Evolutionary conservation across 2,888 invertebrate genomes (phyloP).

Genomic region (Diaperis boleti): DNA sequence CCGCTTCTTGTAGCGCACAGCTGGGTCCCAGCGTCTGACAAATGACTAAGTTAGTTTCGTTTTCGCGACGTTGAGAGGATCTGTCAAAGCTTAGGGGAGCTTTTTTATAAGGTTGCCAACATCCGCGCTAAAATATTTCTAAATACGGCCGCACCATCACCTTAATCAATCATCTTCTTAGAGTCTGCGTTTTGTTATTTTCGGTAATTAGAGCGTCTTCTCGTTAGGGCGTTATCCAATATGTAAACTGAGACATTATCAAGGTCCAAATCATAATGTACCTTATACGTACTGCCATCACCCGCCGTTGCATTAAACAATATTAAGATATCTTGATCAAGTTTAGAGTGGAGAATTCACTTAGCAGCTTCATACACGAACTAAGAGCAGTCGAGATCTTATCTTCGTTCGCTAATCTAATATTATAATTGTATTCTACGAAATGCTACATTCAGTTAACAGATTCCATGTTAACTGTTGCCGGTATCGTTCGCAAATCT

Average conservation of each 20-base stretch:
- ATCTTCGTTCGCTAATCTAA: conserved; percentile 65
- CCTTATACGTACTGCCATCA: conserved; percentile 44
- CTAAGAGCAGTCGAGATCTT: conserved; percentile 59
- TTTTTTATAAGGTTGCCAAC: conserved; percentile 44
- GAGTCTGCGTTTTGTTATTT: conserved; percentile 22
- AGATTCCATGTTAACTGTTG: conserved; percentile 66
- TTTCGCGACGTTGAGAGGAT: conserved; percentile 59
- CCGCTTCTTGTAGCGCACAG: conserved; percentile 56
- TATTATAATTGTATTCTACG: conserved; percentile 68
- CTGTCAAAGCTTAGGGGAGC: conserved; percentile 56
- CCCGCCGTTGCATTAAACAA: conserved; percentile 58
- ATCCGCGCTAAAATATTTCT: conserved; percentile 38
- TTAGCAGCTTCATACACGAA: conserved; percentile 56
- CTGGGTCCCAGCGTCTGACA: conserved; percentile 62
- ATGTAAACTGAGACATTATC: conserved; percentile 53
- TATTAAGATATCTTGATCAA: conserved; percentile 63
- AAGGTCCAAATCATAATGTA: conserved; percentile 54
- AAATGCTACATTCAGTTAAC: conserved; percentile 67
- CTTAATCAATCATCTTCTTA: conserved; percentile 33
- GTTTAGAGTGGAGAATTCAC: conserved; percentile 61
- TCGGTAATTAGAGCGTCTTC: conserved; percentile 35
- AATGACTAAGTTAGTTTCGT: conserved; percentile 66
- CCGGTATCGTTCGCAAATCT: conserved; percentile 54
- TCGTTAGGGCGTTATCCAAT: conserved; percentile 53
- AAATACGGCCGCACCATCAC: conserved; percentile 11